Evolutionary conservation across 2,888 invertebrate genomes (phyloP).

Genomic region (Andrena bucephala): DNA sequence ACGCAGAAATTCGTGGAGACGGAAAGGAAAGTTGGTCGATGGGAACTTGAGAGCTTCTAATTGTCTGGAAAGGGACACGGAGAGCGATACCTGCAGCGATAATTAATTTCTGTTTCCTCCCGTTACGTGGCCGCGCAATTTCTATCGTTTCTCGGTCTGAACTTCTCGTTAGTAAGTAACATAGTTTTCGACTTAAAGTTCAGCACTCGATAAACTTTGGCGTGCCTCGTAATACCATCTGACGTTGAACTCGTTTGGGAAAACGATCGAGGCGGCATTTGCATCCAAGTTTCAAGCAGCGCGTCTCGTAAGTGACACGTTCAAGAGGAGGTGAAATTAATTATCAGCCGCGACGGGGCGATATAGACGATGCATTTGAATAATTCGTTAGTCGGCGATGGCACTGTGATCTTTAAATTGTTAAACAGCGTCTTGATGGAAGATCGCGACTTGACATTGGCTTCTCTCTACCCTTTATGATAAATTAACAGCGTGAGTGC

Average conservation of each 20-base stretch:
- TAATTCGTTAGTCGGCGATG: not conserved
- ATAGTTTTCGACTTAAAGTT: slow-evolving; percentile 49
- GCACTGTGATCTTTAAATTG: not conserved
- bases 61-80: not conserved
- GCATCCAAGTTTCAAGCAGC: slow-evolving; percentile 31
- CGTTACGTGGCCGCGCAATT: slow-evolving; percentile 11
- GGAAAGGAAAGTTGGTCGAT: not conserved
- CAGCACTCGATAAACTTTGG: slow-evolving; percentile 42
- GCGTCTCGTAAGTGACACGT: slow-evolving; percentile 32
- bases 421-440: not conserved
- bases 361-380: slow-evolving; percentile 18
- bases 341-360: slow-evolving; percentile 32
- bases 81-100: slow-evolving; percentile 1
- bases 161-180: slow-evolving; percentile 45
- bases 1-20: not conserved
- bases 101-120: slow-evolving; percentile 26
- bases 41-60: not conserved
- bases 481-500: not conserved
- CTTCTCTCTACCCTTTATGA: not conserved
- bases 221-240: slow-evolving; percentile 48
- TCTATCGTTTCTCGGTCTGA: slow-evolving; percentile 27
- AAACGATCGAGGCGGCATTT: slow-evolving; percentile 45
- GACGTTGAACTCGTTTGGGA: slow-evolving; percentile 52
- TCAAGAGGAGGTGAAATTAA: slow-evolving; percentile 41
- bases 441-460: not conserved